phyloP scores from a whole-genome alignment of 2,797 vertebrate genomes.

The Sebastes umbrosus region DNA sequence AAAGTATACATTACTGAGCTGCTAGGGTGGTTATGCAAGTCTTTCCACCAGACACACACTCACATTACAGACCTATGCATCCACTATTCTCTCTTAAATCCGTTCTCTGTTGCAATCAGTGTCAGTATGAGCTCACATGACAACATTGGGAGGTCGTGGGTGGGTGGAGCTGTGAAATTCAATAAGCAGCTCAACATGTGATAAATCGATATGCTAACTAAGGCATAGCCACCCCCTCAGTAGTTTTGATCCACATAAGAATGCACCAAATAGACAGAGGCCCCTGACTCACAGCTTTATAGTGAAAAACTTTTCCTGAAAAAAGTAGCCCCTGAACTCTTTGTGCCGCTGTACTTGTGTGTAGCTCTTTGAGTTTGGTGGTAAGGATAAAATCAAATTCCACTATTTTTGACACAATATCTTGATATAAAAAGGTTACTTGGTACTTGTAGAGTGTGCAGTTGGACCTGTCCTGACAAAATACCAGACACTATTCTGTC shows the following conservation, averaged over 20 bases:
- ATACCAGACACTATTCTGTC: background rate
- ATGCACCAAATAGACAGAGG: slow-evolving; percentile 45
- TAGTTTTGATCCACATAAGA: slow-evolving; percentile 46
- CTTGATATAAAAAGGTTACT: background rate
- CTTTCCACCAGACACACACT: background rate
- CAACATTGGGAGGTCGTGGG: slow-evolving; percentile 39
- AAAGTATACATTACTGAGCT: background rate
- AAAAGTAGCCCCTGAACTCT: background rate
- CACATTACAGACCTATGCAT: background rate
- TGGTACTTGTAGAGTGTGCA: background rate
- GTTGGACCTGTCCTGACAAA: background rate
- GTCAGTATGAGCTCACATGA: slow-evolving; percentile 52
- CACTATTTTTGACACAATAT: background rate
- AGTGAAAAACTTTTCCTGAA: slow-evolving; percentile 1
- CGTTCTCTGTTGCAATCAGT: background rate
- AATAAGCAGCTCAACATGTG: slow-evolving; percentile 73
- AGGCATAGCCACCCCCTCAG: slow-evolving; percentile 21
- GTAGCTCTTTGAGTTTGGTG: background rate
- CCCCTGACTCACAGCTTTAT: slow-evolving; percentile 43
- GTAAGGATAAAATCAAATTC: background rate
- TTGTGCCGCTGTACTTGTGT: background rate
- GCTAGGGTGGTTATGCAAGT: background rate
- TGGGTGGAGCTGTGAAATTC: slow-evolving; percentile 65
- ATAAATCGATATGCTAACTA: slow-evolving; percentile 57
- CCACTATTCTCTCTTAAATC: background rate